A percentile compares a stretch with the other conserved stretches of the same genome.
phyloP scores from a whole-genome alignment of 2,113 vertebrate species.

The Henicopernis longicauda region DNA sequence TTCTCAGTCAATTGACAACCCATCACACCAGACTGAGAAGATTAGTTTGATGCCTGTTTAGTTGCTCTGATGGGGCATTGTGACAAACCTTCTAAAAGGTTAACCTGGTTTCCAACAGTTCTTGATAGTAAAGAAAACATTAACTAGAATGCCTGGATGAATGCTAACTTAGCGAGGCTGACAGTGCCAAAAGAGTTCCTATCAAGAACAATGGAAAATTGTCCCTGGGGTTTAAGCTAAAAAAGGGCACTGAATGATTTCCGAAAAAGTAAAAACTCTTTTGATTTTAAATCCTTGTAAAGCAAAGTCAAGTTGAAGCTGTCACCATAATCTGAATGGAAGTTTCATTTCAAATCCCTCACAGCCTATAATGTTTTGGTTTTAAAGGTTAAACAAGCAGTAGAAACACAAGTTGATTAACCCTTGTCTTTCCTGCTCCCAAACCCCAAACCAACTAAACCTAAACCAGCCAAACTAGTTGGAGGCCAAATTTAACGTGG shows the following conservation, averaged over 20 bases:
- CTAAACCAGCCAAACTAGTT: neutral
- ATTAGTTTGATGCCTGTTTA: neutral
- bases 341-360: constrained; percentile 64
- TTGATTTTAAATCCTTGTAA: constrained; percentile 63
- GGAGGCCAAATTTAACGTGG: neutral
- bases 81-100: neutral
- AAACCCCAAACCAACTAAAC: neutral
- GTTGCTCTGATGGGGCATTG: neutral
- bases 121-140: neutral
- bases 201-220: neutral
- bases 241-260: neutral
- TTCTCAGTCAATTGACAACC: neutral
- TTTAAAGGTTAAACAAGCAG: constrained; percentile 69
- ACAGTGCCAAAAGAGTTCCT: neutral
- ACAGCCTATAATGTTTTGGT: constrained; percentile 40
- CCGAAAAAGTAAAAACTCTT: constrained; percentile 25
- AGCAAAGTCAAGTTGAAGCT: constrained; percentile 56
- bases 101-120: neutral
- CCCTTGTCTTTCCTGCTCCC: neutral
- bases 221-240: constrained; percentile 26
- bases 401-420: constrained; percentile 47
- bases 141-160: neutral
- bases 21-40: fast-evolving
- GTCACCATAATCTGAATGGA: neutral
- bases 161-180: neutral